Evolutionary conservation across 2,888 invertebrate genomes (phyloP), one percentile per base, ranked within the genome.

Genomic region (Campoplex nolae): DNA sequence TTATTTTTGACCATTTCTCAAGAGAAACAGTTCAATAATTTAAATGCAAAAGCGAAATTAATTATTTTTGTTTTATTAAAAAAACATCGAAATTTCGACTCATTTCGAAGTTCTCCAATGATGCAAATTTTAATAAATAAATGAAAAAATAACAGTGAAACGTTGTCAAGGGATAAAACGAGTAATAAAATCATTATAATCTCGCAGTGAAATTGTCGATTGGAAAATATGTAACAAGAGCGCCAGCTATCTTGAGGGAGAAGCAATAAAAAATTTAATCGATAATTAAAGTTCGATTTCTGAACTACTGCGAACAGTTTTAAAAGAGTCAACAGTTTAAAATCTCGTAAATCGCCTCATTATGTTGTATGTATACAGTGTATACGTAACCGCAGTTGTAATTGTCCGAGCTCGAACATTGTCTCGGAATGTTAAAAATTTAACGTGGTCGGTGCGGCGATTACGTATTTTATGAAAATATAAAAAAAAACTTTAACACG

Each of bases 261-360:
- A 79, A 71, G 32, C 70, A 35, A 67, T 74, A 74, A 81, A 74
- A 62, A 23, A 45, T 28, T 45, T 45, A 23, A 81, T 54, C 65
- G 81, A 74, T 81, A 73, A 54, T 74, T 81, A 74, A 54, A 28
- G 51, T 28, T 67, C 65, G 38, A 65, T 74, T 74, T 38, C 71
- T n/a, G 45, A n/a, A 48, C 71, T 38, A 62, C 28, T 28, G 42
- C 28, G 38, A 54, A 70, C 70, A 56, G 18, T 65, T 62, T 38
- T 38, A 56, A 11, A 28, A 45, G 23, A 23, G 6, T 62, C 11
- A 16, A 32, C 62, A 48, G n/a, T 71, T 79, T 79, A 16, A 71
- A 58, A 58, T n/a, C 70, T 58, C 58, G 48, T 48, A 48, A 71
- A 38, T 42, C 16, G 32, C 23, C 38, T 42, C 65, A 35, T 68